Conservation (phyloP, 1,140 invertebrate species). For the Brachionus rotundiformis region DNA sequence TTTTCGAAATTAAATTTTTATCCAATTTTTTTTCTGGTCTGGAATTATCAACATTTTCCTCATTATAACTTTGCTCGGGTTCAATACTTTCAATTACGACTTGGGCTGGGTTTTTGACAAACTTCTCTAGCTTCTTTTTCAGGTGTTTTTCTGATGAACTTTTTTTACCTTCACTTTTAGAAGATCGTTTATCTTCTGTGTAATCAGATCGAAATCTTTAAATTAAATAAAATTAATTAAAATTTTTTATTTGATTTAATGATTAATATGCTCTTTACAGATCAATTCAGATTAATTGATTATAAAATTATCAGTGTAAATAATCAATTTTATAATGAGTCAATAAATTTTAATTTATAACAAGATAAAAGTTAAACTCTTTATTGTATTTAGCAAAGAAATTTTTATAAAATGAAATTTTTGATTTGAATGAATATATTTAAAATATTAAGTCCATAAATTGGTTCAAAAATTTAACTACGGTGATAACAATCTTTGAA, state of each 20-base stretch:
- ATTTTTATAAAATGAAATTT: too few relatives aligned
- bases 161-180: not conserved
- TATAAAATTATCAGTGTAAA: too few relatives aligned
- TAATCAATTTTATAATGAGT: too few relatives aligned
- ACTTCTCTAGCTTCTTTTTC: constrained; percentile 6
- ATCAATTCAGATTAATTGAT: too few relatives aligned
- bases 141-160: not conserved
- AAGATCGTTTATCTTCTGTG: not conserved
- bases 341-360: too few relatives aligned
- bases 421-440: too few relatives aligned
- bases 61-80: not conserved
- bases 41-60: not conserved
- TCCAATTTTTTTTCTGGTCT: not conserved
- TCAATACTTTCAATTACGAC: not conserved
- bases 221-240: not conserved
- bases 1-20: not conserved
- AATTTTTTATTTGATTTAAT: not conserved
- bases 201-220: constrained; percentile 23
- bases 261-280: too few relatives aligned
- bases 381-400: too few relatives aligned
- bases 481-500: too few relatives aligned
- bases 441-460: too few relatives aligned
- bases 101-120: constrained; percentile 7
- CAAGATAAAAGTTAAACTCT: too few relatives aligned
- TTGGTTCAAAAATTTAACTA: too few relatives aligned